phyloP scores from a whole-genome alignment of 2,888 invertebrate species.

The Asteroscopus sphinx region DNA sequence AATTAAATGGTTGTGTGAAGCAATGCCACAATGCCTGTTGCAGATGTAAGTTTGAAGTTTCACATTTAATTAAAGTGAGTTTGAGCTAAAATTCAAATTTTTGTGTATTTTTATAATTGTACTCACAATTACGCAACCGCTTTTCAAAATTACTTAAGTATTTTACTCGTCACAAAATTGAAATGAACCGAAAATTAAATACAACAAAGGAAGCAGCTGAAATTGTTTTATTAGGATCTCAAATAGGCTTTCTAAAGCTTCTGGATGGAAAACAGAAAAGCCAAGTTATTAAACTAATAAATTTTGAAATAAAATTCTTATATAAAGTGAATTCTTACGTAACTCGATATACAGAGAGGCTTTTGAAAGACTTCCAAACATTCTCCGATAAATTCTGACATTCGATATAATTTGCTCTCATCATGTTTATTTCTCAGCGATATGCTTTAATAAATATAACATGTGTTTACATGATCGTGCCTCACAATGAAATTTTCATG shows the following conservation, averaged over 20 bases:
- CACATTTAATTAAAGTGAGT: too few relatives aligned
- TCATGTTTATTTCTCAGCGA: slow-evolving; percentile 5
- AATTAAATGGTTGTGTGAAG: too few relatives aligned
- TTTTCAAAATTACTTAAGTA: neutral
- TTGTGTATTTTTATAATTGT: too few relatives aligned
- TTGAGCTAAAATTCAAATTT: too few relatives aligned
- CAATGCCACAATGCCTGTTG: too few relatives aligned
- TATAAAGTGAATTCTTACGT: slow-evolving; percentile 9
- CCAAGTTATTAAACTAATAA: slow-evolving; percentile 6
- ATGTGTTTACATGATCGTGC: slow-evolving; percentile 6
- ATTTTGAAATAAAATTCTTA: slow-evolving; percentile 7
- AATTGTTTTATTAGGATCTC: neutral
- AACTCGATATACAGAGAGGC: slow-evolving; percentile 29
- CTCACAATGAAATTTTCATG: neutral
- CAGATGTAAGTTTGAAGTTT: too few relatives aligned
- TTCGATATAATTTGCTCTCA: slow-evolving; percentile 21
- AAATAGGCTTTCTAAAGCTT: slow-evolving; percentile 9
- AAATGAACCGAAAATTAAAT: neutral
- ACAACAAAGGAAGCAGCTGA: neutral
- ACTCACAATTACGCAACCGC: neutral
- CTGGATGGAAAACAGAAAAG: slow-evolving; percentile 6
- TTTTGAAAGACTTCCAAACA: slow-evolving; percentile 42
- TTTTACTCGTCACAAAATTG: neutral
- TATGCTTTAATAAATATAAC: slow-evolving; percentile 4
- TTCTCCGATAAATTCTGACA: slow-evolving; percentile 26